Evolutionary conservation across 2,113 vertebrate genomes (phyloP), one percentile per base, ranked within the genome.

Genomic region (Mustela lutreola): DNA sequence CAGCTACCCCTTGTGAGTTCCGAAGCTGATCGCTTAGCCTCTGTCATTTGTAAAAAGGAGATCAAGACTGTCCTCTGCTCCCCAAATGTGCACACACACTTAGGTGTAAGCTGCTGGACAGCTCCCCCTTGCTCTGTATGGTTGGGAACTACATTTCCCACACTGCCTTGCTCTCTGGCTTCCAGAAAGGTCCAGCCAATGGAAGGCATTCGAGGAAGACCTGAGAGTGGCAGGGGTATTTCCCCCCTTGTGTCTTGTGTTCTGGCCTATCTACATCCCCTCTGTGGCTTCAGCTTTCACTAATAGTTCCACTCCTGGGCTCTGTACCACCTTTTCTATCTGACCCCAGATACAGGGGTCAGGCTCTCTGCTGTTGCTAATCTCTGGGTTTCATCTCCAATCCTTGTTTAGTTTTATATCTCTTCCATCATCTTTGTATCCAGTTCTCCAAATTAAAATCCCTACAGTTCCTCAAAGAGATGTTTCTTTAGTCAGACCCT

Each of bases 71-170:
- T 28, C 18, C 39, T 50, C 12, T 58, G 7, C 14, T n/a, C 11
- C 24, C 10, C 1, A 0, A 28, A 48, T 2, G 2, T 39, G 22
- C n/a, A 79, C 36, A 56, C 60, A 63, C 22, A 58, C 42, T 12
- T 24, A 93, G 36, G 45, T 3, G 21, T 73, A 63, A 45, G 28
- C 31, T 58, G 19, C 21, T 19, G n/a, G 48, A 28, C 28, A 16
- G 56, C 15, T 76, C 21, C 18, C 36, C 75, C 14, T 18, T 19
- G 21, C 28, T 16, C 79, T 1, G 0, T 14, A 15, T 1, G 18
- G 18, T 18, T 19, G 28, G 9, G 84, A 92, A 95, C 84, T 78
- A 78, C 84, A 92, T 78, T 42, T 82, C 93, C 76, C 89, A 95
- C 14, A 71, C 0, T 48, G 33, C 33, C 53, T 84, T 79, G 39